Evolutionary conservation across 2,113 vertebrate species (phyloP), one percentile per base, ranked within the genome.

Genomic region (Acrocephalus arundinaceus): DNA sequence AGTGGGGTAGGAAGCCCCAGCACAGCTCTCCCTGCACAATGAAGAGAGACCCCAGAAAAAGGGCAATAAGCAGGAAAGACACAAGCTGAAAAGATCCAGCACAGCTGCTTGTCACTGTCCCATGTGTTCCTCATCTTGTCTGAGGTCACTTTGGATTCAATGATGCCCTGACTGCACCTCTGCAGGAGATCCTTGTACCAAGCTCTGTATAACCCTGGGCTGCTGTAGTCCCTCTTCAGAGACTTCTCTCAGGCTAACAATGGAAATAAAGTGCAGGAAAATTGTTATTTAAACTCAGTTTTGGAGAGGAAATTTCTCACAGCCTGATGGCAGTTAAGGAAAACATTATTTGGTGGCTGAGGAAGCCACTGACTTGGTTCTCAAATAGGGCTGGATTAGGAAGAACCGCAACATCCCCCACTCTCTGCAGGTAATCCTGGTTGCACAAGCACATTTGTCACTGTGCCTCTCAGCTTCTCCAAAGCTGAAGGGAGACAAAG

Each of bases 61-160:
- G 21, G 18, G 25, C 25, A 58, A 52, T 39, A 35, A 79, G 41
- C 13, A 63, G 52, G 37, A 43, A 48, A 30, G 27, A 39, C 3
- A 6, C 15, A 9, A 54, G n/a, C 46, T 63, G 68, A 21, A 31
- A 27, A 57, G 43, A 57, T 1, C 0, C 23, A 58, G 27, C 8
- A 7, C 22, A 37, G 48, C 52, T 80, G 48, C 46, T 22, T 28
- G 61, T 28, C 2, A 0, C 41, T 13, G 13, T 46, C 15, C 54
- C 3, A 0, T 5, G 17, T 11, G 28, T 11, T 63, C 77, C 52
- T n/a, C 0, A 0, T 15, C 49, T 28, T 55, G 30, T 27, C 2
- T 22, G 49, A 73, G 58, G 52, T 17, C 35, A 41, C 27, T 58
- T 5, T 35, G 73, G 45, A 23, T 28, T 76, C 76, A 49, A n/a